These are phyloP conservation scores for Cariama cristata DNA, from an alignment of 2,113 vertebrate genomes.

Conservation along the genomic window DNA sequence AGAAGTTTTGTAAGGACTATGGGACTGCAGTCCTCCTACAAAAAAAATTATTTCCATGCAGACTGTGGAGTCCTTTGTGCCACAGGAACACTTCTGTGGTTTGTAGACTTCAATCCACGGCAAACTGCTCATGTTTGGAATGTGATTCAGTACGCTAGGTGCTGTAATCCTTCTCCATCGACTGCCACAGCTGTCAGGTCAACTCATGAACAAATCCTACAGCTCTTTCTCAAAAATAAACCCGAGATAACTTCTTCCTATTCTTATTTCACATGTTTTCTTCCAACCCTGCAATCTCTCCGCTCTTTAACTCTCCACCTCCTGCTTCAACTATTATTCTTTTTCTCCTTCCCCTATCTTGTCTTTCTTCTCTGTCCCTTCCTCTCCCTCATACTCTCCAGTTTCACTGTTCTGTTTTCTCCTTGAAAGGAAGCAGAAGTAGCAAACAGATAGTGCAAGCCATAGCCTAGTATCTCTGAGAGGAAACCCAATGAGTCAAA, in stretches of 20 bases:
- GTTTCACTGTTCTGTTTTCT: neutral
- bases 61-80: neutral
- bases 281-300: neutral
- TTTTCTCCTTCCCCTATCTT: neutral
- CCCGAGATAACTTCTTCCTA: neutral
- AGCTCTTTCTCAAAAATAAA: neutral
- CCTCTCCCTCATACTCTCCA: neutral
- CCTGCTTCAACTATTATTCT: neutral
- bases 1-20: neutral
- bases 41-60: neutral
- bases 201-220: neutral
- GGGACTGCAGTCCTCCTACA: neutral
- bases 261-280: neutral
- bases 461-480: neutral
- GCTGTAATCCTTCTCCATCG: neutral
- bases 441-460: neutral
- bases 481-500: neutral
- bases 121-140: neutral
- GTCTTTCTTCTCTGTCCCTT: neutral
- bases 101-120: neutral
- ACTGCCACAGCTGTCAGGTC: neutral
- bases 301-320: neutral
- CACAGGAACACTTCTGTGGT: neutral
- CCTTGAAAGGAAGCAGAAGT: constrained; percentile 31
- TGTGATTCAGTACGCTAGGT: neutral